Base-by-base conservation (phyloP, 2,113 vertebrate species). In the Crotalus helleri region DNA sequence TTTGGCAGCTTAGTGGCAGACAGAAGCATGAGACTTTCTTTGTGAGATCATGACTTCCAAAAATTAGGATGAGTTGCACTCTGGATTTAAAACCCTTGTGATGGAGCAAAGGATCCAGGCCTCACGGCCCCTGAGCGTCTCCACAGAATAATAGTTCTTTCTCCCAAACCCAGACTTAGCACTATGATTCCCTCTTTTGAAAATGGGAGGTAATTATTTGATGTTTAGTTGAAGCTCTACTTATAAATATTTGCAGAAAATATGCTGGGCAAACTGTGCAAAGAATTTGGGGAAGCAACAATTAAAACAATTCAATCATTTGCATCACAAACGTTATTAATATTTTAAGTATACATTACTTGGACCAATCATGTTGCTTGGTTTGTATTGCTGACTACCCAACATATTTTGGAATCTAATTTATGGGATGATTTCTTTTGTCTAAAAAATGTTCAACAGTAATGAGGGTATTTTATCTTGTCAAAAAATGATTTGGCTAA, bases 391-490 rank as follows among this genome's bases (percentile, higher is more conserved):
- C 51, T 90, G 92, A 86, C 51, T 55, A 54, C 19, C 92, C 49
- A 86, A 90, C 11, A 1, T 92, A 55, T 94, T 92, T 81, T 54
- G 29, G 87, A 90, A 93, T 86, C 81, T 90, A 93, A 92, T 90
- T 88, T 95, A 29, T 33, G n/a, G 93, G 91, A 89, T 74, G 29
- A 89, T 91, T 81, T 87, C 89, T 93, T 64, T 49, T 61, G 89
- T 64, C 89, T 90, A 53, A 93, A 91, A 88, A 92, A 92, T 87
- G 61, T 74, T 64, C 74, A 87, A 88, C 4, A 88, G 91, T 89
- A 95, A 95, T 81, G 86, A 64, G 90, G 53, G 91, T 13, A 93
- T 23, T 94, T 92, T 88, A 93, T 54, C 90, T 92, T 90, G 85
- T 92, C 49, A 88, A 88, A 92, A 95, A 94, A 89, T 61, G 85